Conservation (phyloP, 2,797 vertebrate genomes). For the Vipera latastei region DNA sequence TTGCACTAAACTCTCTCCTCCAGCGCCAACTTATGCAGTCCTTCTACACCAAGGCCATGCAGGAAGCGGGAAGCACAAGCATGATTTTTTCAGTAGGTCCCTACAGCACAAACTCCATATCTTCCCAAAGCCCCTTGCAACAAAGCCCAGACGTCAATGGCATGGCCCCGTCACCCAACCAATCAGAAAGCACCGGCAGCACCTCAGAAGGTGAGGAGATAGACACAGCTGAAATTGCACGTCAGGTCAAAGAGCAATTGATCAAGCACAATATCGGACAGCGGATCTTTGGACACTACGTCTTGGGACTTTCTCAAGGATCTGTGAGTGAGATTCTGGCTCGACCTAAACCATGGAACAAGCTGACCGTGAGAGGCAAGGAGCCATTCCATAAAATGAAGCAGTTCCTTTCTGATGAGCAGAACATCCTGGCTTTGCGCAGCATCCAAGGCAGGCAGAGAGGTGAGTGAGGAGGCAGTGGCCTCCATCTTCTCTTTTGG, state of each 20-base stretch:
- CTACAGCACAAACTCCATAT: slow-evolving; percentile 91
- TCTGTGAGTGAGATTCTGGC: slow-evolving; percentile 96
- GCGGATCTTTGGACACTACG: slow-evolving; percentile 95
- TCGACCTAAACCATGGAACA: slow-evolving; percentile 83
- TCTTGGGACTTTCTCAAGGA: slow-evolving; percentile 93
- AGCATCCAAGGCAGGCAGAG: slow-evolving; percentile 96
- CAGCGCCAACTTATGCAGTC: slow-evolving; percentile 97
- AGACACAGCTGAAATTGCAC: slow-evolving; percentile 94
- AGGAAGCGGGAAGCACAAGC: slow-evolving; percentile 92
- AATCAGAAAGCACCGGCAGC: slow-evolving; percentile 88
- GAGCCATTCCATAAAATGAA: slow-evolving; percentile 99
- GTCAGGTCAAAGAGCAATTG: slow-evolving; percentile 96
- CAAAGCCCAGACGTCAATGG: slow-evolving; percentile 90
- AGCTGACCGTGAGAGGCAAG: slow-evolving; percentile 89
- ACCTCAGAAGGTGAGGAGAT: slow-evolving; percentile 92
- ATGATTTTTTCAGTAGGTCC: slow-evolving; percentile 92
- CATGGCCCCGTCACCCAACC: slow-evolving; percentile 90
- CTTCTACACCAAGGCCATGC: slow-evolving; percentile 98
- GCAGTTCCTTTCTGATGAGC: slow-evolving; percentile 95
- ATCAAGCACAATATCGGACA: slow-evolving; percentile 99
- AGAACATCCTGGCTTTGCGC: slow-evolving; percentile 93
- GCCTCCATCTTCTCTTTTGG: not conserved
- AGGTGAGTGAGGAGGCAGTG: slow-evolving; percentile 69
- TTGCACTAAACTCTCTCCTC: slow-evolving; percentile 96
- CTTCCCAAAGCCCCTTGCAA: slow-evolving; percentile 88